These are phyloP conservation scores for Crocodylus rhombifer DNA, from an alignment of 2,797 vertebrate genomes.

Conservation along the genomic window DNA sequence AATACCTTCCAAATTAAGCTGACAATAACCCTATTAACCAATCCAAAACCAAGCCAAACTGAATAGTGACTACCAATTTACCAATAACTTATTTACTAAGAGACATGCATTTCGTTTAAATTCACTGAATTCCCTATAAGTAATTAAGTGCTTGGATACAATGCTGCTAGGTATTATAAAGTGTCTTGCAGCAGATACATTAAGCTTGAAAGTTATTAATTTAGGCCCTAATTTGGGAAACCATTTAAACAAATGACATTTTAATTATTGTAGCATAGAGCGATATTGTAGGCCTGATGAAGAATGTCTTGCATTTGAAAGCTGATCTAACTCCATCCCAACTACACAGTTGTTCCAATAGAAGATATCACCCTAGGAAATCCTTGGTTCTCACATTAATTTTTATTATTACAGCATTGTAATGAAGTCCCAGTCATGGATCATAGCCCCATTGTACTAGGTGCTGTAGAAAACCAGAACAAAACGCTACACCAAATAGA, in stretches of 20 bases:
- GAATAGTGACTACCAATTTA: not conserved
- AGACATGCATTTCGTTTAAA: not conserved
- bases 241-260: not conserved
- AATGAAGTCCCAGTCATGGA: not conserved
- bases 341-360: too few species aligned
- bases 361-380: too few species aligned
- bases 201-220: not conserved
- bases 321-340: too few species aligned
- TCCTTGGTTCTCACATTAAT: too few species aligned
- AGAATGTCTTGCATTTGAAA: too few species aligned
- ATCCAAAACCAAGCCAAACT: conserved; percentile 23
- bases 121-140: not conserved
- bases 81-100: not conserved
- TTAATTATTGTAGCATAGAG: not conserved
- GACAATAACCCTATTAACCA: conserved; percentile 5
- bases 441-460: not conserved
- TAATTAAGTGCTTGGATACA: not conserved
- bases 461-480: not conserved
- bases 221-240: not conserved
- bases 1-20: not conserved
- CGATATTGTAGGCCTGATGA: too few species aligned
- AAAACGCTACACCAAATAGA: not conserved
- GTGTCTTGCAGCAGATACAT: too few species aligned
- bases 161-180: not conserved
- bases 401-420: too few species aligned